Conservation (phyloP, 2,888 invertebrate genomes). For the Perdita meconis region DNA sequence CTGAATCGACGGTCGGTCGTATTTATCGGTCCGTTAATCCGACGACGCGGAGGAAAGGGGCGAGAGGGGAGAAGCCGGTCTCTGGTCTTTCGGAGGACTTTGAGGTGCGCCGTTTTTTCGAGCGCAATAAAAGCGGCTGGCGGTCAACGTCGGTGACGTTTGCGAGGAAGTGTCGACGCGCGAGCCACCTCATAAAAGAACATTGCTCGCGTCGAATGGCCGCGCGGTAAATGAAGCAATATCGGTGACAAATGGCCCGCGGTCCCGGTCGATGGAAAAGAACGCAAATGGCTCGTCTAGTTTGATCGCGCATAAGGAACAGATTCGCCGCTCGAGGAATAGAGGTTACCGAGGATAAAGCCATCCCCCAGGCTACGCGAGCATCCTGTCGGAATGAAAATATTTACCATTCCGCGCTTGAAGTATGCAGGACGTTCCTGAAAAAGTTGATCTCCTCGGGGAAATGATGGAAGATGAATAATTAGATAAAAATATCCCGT, state of each 20-base stretch:
- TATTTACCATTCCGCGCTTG: too few species aligned
- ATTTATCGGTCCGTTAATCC: slow-evolving; percentile 57
- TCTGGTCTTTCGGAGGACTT: slow-evolving; percentile 2
- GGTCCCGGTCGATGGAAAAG: not conserved
- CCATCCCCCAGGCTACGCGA: not conserved
- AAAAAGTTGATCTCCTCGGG: too few species aligned
- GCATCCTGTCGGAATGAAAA: too few species aligned
- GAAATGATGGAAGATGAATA: too few species aligned
- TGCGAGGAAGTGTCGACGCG: slow-evolving; percentile 14
- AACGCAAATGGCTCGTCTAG: slow-evolving; percentile 16
- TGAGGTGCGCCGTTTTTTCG: slow-evolving; percentile 25
- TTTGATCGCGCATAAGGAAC: slow-evolving; percentile 9
- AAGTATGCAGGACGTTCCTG: too few species aligned
- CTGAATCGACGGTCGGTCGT: slow-evolving; percentile 12
- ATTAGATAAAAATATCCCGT: too few species aligned
- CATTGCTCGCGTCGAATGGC: slow-evolving; percentile 16
- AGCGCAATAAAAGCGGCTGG: slow-evolving; percentile 7
- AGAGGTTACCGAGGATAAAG: not conserved
- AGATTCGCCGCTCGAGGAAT: not conserved
- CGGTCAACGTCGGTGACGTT: slow-evolving; percentile 25
- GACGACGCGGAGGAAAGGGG: not conserved
- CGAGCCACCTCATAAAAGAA: slow-evolving; percentile 30
- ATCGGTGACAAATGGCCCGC: slow-evolving; percentile 42
- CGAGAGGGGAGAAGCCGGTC: slow-evolving; percentile 9
- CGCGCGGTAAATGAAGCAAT: slow-evolving; percentile 42